These are phyloP conservation scores for Murina feae DNA, from an alignment of 2,113 vertebrate species.

Conservation along the genomic window DNA sequence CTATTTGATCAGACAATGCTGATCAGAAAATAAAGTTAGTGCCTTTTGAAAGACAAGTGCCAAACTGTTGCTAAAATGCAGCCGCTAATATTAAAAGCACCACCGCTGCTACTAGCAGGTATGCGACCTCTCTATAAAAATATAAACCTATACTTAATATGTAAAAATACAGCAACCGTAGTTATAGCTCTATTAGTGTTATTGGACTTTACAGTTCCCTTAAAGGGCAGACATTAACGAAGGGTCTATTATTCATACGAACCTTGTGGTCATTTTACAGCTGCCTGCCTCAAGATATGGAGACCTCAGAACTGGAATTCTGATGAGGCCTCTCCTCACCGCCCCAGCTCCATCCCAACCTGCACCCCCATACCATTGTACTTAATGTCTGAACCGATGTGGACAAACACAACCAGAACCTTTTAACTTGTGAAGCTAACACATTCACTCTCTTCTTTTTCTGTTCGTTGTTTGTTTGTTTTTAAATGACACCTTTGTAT, in stretches of 20 bases:
- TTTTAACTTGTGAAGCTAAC: background rate
- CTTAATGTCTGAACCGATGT: background rate
- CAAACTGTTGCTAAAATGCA: background rate
- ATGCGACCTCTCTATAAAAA: background rate
- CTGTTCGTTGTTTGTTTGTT: background rate
- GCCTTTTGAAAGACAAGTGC: background rate
- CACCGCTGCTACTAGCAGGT: background rate
- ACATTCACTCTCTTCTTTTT: background rate
- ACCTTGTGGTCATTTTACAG: background rate
- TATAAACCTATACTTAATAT: background rate
- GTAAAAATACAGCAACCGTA: background rate
- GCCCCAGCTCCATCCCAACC: background rate
- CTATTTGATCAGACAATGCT: background rate
- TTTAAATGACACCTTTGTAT: background rate
- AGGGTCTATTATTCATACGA: background rate
- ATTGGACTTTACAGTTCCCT: background rate
- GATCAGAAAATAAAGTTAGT: constrained; percentile 8
- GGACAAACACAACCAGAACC: background rate
- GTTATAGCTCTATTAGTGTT: constrained; percentile 56
- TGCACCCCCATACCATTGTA: background rate
- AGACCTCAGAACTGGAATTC: background rate
- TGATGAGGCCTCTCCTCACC: background rate
- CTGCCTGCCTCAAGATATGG: background rate
- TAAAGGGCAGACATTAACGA: background rate
- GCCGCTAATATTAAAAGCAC: background rate